phyloP scores from a whole-genome alignment of 30 jellyfish, hydroid and myxozoan species.

The Chironex yamaguchii region DNA sequence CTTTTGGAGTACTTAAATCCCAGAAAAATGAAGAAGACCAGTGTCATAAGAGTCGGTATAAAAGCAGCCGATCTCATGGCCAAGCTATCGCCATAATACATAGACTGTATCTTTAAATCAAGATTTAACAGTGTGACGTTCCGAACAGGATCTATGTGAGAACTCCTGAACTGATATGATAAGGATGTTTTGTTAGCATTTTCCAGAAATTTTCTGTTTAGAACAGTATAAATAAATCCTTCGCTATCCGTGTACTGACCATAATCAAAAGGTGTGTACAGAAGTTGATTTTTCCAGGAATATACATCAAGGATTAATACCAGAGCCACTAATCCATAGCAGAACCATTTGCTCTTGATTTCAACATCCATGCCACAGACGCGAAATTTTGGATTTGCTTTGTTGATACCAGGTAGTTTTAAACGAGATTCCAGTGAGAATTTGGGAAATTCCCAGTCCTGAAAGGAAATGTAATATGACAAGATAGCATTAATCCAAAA shows the following conservation, averaged over 20 bases:
- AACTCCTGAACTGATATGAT: not conserved
- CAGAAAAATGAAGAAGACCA: constrained; percentile 1
- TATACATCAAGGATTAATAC: constrained; percentile 39
- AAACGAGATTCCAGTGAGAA: not conserved
- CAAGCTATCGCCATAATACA: constrained; percentile 26
- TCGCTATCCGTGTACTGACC: constrained; percentile 20
- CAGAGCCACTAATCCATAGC: constrained; percentile 50
- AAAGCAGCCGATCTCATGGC: constrained; percentile 44
- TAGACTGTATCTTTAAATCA: not conserved
- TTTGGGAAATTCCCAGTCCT: constrained; percentile 75
- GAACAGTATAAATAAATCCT: constrained; percentile 25
- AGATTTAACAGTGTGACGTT: not conserved
- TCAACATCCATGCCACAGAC: constrained; percentile 28
- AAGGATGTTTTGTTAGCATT: constrained; percentile 29
- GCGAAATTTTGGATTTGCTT: constrained; percentile 3
- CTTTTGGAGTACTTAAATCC: not conserved
- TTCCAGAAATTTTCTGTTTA: constrained; percentile 3
- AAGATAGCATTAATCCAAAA: not conserved
- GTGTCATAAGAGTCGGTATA: constrained; percentile 2
- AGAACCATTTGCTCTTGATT: constrained; percentile 56
- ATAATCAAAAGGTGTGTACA: constrained; percentile 35
- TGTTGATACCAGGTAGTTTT: constrained; percentile 56
- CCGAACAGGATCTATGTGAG: not conserved
- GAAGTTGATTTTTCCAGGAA: constrained; percentile 47
- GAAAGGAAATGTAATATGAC: not conserved